These are phyloP conservation scores for Scaptomyza polygonia DNA, from an alignment of 2,888 invertebrate species.

Conservation along the genomic window DNA sequence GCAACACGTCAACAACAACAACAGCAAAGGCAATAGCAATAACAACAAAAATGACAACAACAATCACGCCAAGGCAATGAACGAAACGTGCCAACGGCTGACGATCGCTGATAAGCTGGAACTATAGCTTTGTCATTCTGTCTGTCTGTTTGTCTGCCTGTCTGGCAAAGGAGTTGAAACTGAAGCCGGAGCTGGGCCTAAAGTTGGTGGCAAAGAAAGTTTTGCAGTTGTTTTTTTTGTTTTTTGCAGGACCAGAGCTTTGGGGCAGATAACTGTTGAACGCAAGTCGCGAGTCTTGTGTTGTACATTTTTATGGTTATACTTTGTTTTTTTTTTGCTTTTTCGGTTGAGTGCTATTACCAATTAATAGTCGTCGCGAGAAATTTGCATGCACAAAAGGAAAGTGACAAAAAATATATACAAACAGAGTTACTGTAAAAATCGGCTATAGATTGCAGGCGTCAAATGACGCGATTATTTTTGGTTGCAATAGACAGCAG, in stretches of 20 bases:
- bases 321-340: slow-evolving; percentile 31
- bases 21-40: slow-evolving; percentile 35
- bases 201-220: slow-evolving; percentile 63
- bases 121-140: slow-evolving; percentile 16
- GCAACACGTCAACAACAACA: slow-evolving; percentile 69
- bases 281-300: slow-evolving; percentile 45
- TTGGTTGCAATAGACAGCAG: slow-evolving; percentile 29
- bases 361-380: slow-evolving; percentile 75
- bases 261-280: slow-evolving; percentile 48
- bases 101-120: slow-evolving; percentile 71
- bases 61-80: slow-evolving; percentile 73
- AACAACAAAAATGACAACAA: slow-evolving; percentile 54
- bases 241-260: slow-evolving; percentile 51
- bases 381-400: slow-evolving; percentile 74
- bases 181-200: slow-evolving; percentile 9
- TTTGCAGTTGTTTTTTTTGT: slow-evolving; percentile 4
- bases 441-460: slow-evolving; percentile 55
- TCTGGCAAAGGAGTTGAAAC: slow-evolving; percentile 26
- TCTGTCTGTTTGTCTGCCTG: background rate
- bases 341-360: slow-evolving; percentile 67
- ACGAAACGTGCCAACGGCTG: slow-evolving; percentile 79
- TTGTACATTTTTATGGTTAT: slow-evolving; percentile 75
- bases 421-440: slow-evolving; percentile 40
- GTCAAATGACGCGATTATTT: slow-evolving; percentile 61
- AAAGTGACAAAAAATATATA: slow-evolving; percentile 64